Conservation (phyloP, 2,888 invertebrate species). For the Crematogaster levior region DNA sequence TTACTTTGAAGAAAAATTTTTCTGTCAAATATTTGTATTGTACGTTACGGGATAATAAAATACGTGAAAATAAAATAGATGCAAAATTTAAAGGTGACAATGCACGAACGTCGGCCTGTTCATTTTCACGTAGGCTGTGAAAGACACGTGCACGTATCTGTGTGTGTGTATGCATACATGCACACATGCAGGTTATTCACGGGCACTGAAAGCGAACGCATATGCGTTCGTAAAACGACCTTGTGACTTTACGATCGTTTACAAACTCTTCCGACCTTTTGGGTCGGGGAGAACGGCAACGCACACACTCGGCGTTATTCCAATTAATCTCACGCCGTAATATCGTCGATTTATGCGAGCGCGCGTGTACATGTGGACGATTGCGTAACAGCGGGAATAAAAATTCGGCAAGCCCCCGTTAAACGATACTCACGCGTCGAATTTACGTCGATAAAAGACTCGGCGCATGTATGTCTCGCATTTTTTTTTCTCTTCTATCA, state of each 20-base stretch:
- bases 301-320: conserved; percentile 60
- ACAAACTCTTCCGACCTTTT: conserved; percentile 73
- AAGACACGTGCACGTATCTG: neutral
- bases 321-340: conserved; percentile 73
- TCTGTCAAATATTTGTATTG: too few species aligned
- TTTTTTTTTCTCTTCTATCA: neutral
- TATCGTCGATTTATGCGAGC: conserved; percentile 72
- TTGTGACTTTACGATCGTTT: conserved; percentile 75
- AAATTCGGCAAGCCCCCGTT: conserved; percentile 28
- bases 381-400: conserved; percentile 54
- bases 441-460: neutral
- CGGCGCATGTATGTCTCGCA: neutral
- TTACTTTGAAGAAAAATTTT: too few species aligned
- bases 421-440: neutral
- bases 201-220: conserved; percentile 64
- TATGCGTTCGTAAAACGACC: conserved; percentile 77
- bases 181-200: conserved; percentile 57
- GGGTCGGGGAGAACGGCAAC: conserved; percentile 63
- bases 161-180: neutral
- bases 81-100: too few species aligned
- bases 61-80: too few species aligned
- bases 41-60: too few species aligned
- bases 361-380: conserved; percentile 54
- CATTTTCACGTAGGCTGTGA: neutral
- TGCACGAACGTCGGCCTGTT: too few species aligned